phyloP scores from a whole-genome alignment of 2,797 vertebrate species.

The Rhinogobio ventralis region DNA sequence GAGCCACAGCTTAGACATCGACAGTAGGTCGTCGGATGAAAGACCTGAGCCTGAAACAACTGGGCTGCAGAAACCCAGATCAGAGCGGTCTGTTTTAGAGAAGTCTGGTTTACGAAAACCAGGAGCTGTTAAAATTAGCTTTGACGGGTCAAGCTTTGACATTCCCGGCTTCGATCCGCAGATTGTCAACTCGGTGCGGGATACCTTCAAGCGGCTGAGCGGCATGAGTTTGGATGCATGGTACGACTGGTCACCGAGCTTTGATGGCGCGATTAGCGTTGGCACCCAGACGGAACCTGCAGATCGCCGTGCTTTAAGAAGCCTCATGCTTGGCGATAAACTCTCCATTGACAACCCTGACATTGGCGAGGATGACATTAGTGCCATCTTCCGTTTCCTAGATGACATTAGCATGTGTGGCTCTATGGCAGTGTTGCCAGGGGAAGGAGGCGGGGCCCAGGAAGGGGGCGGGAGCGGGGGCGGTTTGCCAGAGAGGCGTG shows the following conservation, averaged over 20 bases:
- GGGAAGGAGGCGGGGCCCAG: constrained; percentile 82
- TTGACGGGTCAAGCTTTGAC: constrained; percentile 58
- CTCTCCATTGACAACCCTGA: constrained; percentile 93
- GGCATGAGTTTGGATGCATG: constrained; percentile 61
- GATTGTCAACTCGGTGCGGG: constrained; percentile 56
- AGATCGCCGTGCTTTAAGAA: constrained; percentile 84
- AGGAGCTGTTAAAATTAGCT: constrained; percentile 45
- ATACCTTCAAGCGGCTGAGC: constrained; percentile 60
- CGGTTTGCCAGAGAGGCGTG: constrained; percentile 81
- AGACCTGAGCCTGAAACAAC: constrained; percentile 31
- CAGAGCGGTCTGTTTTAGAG: constrained; percentile 77
- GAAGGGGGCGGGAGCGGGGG: constrained; percentile 82
- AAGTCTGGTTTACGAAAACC: constrained; percentile 51
- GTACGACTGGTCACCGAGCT: constrained; percentile 60
- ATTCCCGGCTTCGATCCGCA: constrained; percentile 58
- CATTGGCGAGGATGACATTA: constrained; percentile 92
- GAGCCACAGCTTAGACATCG: constrained; percentile 93
- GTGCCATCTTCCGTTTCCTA: constrained; percentile 95
- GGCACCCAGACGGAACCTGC: constrained; percentile 91
- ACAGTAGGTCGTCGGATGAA: constrained; percentile 71
- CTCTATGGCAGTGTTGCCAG: constrained; percentile 90
- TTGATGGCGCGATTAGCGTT: constrained; percentile 83
- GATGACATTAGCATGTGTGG: constrained; percentile 98
- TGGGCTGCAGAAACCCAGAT: constrained; percentile 50
- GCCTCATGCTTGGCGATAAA: constrained; percentile 85